These are phyloP conservation scores for Sesamia nonagrioides DNA, from an alignment of 1,140 invertebrate species.

Conservation along the genomic window DNA sequence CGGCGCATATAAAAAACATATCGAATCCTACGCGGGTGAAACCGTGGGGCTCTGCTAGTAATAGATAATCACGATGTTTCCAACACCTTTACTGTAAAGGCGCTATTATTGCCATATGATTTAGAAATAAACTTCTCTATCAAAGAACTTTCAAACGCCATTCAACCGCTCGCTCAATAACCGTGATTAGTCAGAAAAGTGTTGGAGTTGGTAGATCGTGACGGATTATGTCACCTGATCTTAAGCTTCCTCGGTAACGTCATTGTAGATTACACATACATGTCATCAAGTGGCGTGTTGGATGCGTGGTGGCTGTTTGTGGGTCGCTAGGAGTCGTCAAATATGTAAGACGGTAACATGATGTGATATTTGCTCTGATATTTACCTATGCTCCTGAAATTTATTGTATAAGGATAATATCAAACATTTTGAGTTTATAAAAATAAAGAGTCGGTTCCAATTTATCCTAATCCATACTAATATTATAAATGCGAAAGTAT, in stretches of 20 bases:
- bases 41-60: no score
- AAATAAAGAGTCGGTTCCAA: no score
- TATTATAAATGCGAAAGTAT: no score
- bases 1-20: no score
- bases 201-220: not conserved
- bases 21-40: no score
- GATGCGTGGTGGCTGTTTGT: no score
- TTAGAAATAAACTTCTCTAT: not conserved
- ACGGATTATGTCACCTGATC: slow-evolving; percentile 9
- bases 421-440: no score
- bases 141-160: slow-evolving; percentile 1
- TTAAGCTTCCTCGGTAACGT: not conserved
- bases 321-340: not conserved
- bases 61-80: not conserved
- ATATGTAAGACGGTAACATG: not conserved
- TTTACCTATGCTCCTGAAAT: no score
- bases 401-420: no score
- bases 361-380: no score
- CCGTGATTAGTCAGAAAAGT: not conserved
- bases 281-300: not conserved
- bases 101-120: not conserved
- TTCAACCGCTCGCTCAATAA: not conserved
- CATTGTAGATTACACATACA: slow-evolving; percentile 15
- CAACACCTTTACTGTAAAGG: not conserved
- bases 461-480: no score